Conservation (phyloP, 2,888 invertebrate species). For the Dasypogon diadema region DNA sequence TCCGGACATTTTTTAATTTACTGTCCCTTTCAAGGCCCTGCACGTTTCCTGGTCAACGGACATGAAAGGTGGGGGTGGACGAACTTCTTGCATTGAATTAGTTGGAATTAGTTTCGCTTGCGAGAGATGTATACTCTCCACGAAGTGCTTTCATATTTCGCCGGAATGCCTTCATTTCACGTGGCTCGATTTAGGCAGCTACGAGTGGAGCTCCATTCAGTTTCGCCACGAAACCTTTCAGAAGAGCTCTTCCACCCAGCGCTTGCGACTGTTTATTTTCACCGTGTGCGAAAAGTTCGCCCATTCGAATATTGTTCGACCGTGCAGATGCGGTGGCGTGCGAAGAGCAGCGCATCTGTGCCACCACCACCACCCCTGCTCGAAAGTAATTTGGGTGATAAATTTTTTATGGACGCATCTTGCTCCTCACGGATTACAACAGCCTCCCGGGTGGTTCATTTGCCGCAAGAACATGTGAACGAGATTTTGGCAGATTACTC, state of each 20-base stretch:
- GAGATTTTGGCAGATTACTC: slow-evolving; percentile 11
- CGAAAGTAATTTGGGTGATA: background rate
- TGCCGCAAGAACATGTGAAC: background rate
- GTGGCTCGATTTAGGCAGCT: background rate
- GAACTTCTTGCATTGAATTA: background rate
- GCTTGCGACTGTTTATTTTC: background rate
- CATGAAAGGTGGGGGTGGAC: background rate
- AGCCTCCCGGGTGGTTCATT: background rate
- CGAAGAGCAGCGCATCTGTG: no score
- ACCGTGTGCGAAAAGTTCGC: background rate
- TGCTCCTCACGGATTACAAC: background rate
- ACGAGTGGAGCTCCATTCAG: no score
- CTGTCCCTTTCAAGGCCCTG: background rate
- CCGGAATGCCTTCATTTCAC: no score
- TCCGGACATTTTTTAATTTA: background rate
- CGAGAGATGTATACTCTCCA: background rate
- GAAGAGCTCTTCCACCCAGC: background rate
- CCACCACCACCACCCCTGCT: no score
- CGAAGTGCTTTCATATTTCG: no score
- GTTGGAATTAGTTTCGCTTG: background rate
- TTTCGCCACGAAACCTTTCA: background rate
- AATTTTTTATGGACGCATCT: background rate
- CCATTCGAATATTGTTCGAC: no score
- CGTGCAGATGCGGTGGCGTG: no score
- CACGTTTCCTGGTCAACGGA: no score